phyloP scores from a whole-genome alignment of 2,113 vertebrate species.

The Australoheros scitulus region DNA sequence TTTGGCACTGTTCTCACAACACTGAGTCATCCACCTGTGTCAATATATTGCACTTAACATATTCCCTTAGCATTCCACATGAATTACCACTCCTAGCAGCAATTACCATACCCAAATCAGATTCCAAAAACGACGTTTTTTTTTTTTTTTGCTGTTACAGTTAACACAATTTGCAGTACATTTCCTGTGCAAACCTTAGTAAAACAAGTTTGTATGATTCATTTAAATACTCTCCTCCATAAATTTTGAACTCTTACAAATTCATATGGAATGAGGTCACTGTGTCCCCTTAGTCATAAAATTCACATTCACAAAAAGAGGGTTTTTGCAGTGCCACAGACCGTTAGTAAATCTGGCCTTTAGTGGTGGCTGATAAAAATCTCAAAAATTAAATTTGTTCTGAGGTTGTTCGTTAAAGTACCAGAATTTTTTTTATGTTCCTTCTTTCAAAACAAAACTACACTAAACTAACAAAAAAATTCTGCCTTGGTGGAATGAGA shows the following conservation, averaged over 20 bases:
- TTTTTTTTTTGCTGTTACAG: background rate
- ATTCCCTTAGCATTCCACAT: background rate
- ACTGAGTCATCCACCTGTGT: background rate
- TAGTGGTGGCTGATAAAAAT: background rate
- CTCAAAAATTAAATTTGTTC: background rate
- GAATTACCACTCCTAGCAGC: background rate
- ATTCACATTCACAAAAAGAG: background rate
- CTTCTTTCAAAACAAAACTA: background rate
- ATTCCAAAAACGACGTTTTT: accelerated
- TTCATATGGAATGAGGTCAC: background rate
- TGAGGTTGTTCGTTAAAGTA: background rate
- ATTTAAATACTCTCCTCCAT: background rate
- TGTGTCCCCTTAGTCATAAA: background rate
- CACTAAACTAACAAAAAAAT: no score
- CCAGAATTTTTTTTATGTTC: background rate
- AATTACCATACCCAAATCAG: background rate
- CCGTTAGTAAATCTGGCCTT: background rate
- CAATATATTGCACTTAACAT: background rate
- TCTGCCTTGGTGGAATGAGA: no score
- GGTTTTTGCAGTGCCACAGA: background rate
- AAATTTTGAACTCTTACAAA: background rate
- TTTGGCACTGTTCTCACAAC: background rate
- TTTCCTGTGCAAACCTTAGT: background rate
- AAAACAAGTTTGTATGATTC: background rate
- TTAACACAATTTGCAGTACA: background rate